phyloP scores from a whole-genome alignment of 2,113 vertebrate genomes.

The Lathamus discolor region DNA sequence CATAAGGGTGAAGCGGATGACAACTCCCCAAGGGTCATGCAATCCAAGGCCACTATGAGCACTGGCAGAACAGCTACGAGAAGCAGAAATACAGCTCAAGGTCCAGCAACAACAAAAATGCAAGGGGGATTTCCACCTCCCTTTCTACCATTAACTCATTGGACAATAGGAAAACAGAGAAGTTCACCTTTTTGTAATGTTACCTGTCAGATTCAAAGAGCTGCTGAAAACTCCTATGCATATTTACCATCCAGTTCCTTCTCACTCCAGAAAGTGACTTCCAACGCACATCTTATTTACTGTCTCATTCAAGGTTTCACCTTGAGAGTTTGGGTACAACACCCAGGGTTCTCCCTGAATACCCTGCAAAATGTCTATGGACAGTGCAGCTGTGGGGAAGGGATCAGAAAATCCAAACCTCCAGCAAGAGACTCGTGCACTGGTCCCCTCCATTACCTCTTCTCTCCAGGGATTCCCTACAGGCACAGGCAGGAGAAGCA shows the following conservation, averaged over 20 bases:
- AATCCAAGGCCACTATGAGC: neutral
- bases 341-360: neutral
- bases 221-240: neutral
- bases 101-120: neutral
- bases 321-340: neutral
- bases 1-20: neutral
- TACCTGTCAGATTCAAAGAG: neutral
- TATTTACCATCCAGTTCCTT: neutral
- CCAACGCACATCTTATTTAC: neutral
- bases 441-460: neutral
- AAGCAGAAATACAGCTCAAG: neutral
- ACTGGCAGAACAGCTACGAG: neutral
- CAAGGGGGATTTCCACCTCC: neutral
- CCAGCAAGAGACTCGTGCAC: neutral
- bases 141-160: neutral
- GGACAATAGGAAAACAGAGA: neutral
- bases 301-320: neutral
- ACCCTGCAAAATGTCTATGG: accelerated
- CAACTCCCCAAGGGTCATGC: neutral
- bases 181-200: neutral
- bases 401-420: neutral
- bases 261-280: neutral
- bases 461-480: neutral
- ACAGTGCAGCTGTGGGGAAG: neutral
- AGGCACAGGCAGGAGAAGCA: neutral